Evolutionary conservation across 2,797 vertebrate species (phyloP).

Genomic region (Acridotheres tristis): DNA sequence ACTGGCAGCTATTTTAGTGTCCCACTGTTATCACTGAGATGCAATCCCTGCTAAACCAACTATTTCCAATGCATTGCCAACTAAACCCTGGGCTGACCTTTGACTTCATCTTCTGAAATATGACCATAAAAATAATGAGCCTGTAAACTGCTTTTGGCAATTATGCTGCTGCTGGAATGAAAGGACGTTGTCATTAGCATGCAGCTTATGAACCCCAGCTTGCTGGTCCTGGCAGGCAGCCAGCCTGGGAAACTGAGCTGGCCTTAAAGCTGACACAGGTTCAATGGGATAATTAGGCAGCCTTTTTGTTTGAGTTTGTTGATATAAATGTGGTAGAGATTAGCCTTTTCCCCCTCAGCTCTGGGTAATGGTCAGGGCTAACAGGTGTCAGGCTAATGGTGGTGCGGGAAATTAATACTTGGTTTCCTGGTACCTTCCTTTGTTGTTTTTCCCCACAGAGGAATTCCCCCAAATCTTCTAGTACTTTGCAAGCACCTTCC

Average conservation of each 20-base stretch:
- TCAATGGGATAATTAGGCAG: constrained; percentile 95
- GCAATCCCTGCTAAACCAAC: constrained; percentile 59
- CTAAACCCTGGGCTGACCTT: constrained; percentile 76
- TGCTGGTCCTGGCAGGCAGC: constrained; percentile 82
- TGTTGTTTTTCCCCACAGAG: constrained; percentile 72
- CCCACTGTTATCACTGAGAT: constrained; percentile 6
- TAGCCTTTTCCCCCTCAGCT: constrained; percentile 83
- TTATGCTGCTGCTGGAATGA: constrained; percentile 83
- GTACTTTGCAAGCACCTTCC: constrained; percentile 44
- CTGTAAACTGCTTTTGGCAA: constrained; percentile 86
- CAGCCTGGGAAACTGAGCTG: constrained; percentile 82
- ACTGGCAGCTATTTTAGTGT: not conserved
- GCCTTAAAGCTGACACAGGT: constrained; percentile 81
- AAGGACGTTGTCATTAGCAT: constrained; percentile 87
- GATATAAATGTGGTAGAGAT: constrained; percentile 96
- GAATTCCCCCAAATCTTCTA: constrained; percentile 73
- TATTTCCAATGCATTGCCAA: constrained; percentile 55
- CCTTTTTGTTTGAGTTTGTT: constrained; percentile 93
- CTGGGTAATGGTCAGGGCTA: constrained; percentile 91
- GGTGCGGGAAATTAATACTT: constrained; percentile 90
- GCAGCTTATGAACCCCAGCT: constrained; percentile 87
- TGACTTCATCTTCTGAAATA: constrained; percentile 75
- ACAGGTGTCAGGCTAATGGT: constrained; percentile 96
- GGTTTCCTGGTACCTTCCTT: constrained; percentile 86
- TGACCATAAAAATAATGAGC: constrained; percentile 82